Evolutionary conservation across 2,797 vertebrate species (phyloP), one percentile per base, ranked within the genome.

Genomic region (Lithobates sylvaticus): DNA sequence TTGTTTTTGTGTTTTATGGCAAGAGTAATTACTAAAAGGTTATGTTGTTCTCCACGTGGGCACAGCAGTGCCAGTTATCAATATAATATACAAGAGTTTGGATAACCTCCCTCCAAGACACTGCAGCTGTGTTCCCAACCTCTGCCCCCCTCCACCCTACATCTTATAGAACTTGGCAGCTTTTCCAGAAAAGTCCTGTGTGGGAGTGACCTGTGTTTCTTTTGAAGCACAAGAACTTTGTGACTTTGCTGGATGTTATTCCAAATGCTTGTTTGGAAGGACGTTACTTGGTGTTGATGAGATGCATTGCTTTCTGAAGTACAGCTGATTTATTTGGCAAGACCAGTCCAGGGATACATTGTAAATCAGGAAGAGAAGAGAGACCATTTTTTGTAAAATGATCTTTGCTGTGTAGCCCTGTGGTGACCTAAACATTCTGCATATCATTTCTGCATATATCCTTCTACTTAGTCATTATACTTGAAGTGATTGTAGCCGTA

Each of bases 291-390:
- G 54, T 82, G 90, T 1, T 86, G 87, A 83, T 89, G 89, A 91
- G 90, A 91, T 87, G 89, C 15, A 91, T 90, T 82, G 76, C 89
- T 89, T 75, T 85, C 90, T 88, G 90, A 88, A 91, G 92, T 90
- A 91, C 86, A 85, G 93, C 89, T 93, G 92, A 91, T 92, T 95
- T 95, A 94, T 94, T 93, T 90, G 54, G 78, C 90, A 61, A 87
- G 16, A 90, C 93, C 91, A 92, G 91, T 87, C 87, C 89, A 92
- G 90, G 90, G 89, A 89, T 92, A 89, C 0, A 67, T 89, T 91
- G 90, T 93, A 92, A 93, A 92, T 93, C 93, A 93, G 90, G 32
- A 85, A 86, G 87, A 83, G 88, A 83, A 90, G 89, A 85, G 88
- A 88, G 89, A 86, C 89, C 86, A 89, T 89, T 86, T 89, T 1